Base-by-base conservation (phyloP, 2,888 invertebrate species). In the Drosophila mimetica region DNA sequence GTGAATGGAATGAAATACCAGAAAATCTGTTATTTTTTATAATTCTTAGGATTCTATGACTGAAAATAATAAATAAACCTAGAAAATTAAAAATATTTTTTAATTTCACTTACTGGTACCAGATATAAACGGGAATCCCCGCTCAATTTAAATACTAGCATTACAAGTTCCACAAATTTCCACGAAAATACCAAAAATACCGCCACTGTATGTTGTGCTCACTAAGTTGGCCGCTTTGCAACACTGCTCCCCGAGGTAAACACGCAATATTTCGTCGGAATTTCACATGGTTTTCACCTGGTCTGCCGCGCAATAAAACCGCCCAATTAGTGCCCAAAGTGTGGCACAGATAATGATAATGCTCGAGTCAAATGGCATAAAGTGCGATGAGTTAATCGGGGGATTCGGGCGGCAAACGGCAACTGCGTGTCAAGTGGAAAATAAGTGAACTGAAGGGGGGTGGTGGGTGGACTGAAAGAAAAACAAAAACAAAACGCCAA, bases 181-280 rank as follows among this genome's bases (percentile, higher is more conserved):
- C 5, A 9, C 11, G 11, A 44, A 39, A 44, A 25, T 44, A 44
- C 28, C 16, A 11, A 44, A 28, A 14, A 14, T 18, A 39, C 18
- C 18, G 5, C 14, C 16, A 11, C 14, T 18, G 14, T 14, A 14
- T 2, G 13, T 22, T 18, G 4, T 2, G 18, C 4, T 9, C 14
- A 4, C 5, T 9, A 0, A 39, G 11, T 11, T 1, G 13, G 39
- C 1, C 11, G 6, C 18, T 18, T 14, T 32, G 5, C 59, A 59
- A 8, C 34, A 34, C 41, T 44, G 2, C 2, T 13, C 66, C 36
- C 55, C 57, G 58, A 69, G 16, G 52, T 70, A 69, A 71, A 71
- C 71, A 74, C 75, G 54, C 48, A 73, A 46, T 64, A 46, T 50
- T 54, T 32, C 48, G 64, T 69, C 60, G 65, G 47, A 61, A 61